Percentiles rank a stretch among this genome's conserved stretches.
phyloP scores from a whole-genome alignment of 2,888 invertebrate genomes.

The Priapulus caudatus region DNA sequence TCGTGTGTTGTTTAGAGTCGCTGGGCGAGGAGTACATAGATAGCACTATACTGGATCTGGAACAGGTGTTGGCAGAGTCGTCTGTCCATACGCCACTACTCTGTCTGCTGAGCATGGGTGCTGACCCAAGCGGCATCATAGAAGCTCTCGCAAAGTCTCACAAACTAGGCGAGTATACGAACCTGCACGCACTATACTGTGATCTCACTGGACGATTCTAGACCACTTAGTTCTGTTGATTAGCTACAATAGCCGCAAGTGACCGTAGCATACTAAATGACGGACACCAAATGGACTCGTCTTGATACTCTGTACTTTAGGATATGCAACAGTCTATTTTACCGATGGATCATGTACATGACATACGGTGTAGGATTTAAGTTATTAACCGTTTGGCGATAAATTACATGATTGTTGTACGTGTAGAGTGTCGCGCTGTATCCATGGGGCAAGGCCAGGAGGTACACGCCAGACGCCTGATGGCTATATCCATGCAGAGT shows the following conservation, averaged over 20 bases:
- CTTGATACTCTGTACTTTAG: no score
- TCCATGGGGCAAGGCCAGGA: conserved; percentile 98
- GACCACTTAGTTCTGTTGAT: no score
- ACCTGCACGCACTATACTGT: no score
- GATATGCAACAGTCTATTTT: no score
- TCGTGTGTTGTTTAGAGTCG: conserved; percentile 48
- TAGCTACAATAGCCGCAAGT: no score
- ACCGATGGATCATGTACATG: no score
- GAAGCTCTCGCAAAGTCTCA: conserved; percentile 70
- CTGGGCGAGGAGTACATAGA: conserved; percentile 73
- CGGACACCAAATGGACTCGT: no score
- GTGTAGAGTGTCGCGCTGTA: conserved; percentile 52
- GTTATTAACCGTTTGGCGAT: no score
- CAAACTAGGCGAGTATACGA: conserved; percentile 56
- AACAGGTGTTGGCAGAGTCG: conserved; percentile 77
- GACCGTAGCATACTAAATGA: no score
- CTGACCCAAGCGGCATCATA: conserved; percentile 92
- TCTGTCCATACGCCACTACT: conserved; percentile 75
- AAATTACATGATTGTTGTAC: no score
- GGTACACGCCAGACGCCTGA: conserved; percentile 66
- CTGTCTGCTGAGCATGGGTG: conserved; percentile 84
- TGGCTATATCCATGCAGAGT: conserved; percentile 58
- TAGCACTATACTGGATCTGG: conserved; percentile 78
- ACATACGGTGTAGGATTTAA: no score
- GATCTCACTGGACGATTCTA: background rate